Conservation (phyloP, 2,888 invertebrate species). For the Plebejus anna region DNA sequence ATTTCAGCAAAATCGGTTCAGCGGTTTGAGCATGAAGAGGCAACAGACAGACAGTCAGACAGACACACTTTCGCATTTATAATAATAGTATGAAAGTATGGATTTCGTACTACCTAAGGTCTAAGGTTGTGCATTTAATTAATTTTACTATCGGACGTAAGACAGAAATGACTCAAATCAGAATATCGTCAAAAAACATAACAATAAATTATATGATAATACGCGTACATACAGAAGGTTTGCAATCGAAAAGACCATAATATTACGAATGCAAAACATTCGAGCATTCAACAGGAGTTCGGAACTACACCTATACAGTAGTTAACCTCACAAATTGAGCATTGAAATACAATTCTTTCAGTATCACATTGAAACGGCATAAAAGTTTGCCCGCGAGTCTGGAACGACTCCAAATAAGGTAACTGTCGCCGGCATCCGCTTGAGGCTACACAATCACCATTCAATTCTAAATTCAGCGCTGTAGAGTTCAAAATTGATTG, state of each 20-base stretch:
- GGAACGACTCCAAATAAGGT: constrained; percentile 76
- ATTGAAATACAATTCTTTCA: constrained; percentile 46
- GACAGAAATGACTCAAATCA: too few relatives aligned
- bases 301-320: constrained; percentile 35
- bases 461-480: constrained; percentile 39
- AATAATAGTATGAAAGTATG: too few relatives aligned
- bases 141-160: too few relatives aligned
- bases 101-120: too few relatives aligned
- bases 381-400: constrained; percentile 68
- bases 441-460: constrained; percentile 49
- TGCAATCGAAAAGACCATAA: background rate
- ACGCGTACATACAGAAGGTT: too few relatives aligned
- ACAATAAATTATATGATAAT: too few relatives aligned
- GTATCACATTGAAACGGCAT: constrained; percentile 72
- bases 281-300: constrained; percentile 6
- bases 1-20: too few relatives aligned
- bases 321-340: constrained; percentile 41
- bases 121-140: too few relatives aligned
- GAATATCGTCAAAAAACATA: too few relatives aligned
- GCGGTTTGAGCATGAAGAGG: too few relatives aligned
- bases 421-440: constrained; percentile 71
- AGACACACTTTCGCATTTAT: too few relatives aligned
- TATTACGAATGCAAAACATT: constrained; percentile 4
- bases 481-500: constrained; percentile 49
- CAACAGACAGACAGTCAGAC: too few relatives aligned